These are phyloP conservation scores for Hypotaenidia philippensis DNA, from an alignment of 2,797 vertebrate genomes.

Conservation along the genomic window DNA sequence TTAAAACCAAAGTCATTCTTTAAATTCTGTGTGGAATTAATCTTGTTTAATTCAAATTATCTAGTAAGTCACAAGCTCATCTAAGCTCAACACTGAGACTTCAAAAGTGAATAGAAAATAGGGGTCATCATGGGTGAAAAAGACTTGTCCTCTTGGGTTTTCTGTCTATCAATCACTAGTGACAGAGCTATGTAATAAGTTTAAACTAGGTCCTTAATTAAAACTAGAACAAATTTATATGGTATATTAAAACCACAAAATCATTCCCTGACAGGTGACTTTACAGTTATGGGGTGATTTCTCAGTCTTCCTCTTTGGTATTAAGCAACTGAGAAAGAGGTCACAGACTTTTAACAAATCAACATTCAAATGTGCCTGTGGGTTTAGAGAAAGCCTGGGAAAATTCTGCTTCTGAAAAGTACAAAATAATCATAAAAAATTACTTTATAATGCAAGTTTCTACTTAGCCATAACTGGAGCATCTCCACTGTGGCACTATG, in stretches of 20 bases:
- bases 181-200: not conserved
- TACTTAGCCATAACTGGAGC: not conserved
- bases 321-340: not conserved
- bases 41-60: not conserved
- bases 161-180: not conserved
- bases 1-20: not conserved
- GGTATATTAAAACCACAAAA: not conserved
- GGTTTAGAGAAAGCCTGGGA: not conserved
- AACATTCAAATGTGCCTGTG: not conserved
- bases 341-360: not conserved
- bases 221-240: not conserved
- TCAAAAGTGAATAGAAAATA: not conserved
- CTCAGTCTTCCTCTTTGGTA: not conserved
- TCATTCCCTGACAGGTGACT: not conserved
- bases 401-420: not conserved
- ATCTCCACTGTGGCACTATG: not conserved
- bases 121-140: not conserved
- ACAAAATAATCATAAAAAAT: not conserved
- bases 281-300: not conserved
- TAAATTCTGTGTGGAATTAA: not conserved
- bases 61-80: not conserved
- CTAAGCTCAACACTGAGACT: not conserved
- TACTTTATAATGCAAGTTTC: not conserved
- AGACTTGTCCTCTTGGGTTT: not conserved
- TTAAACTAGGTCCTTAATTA: not conserved